Percentiles rank a stretch among this genome's conserved stretches.
These are phyloP conservation scores for Camelus bactrianus DNA, from an alignment of 2,113 vertebrate genomes.

Conservation along the genomic window DNA sequence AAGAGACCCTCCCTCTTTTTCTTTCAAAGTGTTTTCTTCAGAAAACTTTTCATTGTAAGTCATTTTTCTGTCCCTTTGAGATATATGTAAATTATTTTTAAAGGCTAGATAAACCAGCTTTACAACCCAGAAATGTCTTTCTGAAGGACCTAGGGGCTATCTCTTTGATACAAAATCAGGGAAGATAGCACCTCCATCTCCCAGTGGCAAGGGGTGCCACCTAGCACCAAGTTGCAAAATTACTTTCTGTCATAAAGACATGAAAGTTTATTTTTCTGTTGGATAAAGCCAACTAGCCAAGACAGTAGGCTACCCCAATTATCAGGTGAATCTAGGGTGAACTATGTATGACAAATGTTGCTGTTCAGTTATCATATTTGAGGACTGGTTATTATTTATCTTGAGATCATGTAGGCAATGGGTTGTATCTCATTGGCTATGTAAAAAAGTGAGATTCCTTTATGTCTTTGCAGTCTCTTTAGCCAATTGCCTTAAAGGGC, in stretches of 20 bases:
- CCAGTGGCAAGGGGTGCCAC: no score
- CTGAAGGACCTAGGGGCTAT: neutral
- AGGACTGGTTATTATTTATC: neutral
- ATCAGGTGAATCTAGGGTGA: neutral
- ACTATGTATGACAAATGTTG: neutral
- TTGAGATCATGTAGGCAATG: neutral
- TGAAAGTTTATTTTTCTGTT: neutral
- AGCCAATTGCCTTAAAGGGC: neutral
- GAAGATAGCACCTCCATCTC: neutral
- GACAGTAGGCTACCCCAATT: neutral
- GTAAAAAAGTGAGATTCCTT: neutral
- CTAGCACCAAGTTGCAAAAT: neutral
- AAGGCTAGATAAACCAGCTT: neutral
- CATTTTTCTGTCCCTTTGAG: neutral
- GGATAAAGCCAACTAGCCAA: neutral
- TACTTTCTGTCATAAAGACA: neutral
- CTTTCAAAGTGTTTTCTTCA: neutral
- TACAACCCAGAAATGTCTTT: neutral
- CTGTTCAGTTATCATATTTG: neutral
- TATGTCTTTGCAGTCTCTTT: neutral
- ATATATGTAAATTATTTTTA: neutral
- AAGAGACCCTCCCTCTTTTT: neutral
- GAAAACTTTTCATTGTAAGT: neutral
- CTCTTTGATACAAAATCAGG: neutral
- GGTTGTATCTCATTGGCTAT: neutral